Conservation (phyloP, 2,888 invertebrate species). For the Spodoptera littoralis region DNA sequence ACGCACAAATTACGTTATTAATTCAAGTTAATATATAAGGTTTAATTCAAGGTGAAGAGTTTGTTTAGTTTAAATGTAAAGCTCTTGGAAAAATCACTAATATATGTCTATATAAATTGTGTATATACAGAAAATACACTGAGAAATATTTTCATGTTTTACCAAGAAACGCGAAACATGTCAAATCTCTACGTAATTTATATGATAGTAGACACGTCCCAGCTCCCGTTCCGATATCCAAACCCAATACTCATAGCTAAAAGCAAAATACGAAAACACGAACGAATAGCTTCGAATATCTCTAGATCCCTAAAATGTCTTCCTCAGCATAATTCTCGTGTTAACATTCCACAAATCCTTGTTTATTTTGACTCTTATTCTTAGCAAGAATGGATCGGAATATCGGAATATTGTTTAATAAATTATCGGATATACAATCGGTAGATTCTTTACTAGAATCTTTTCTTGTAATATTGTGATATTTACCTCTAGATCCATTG, state of each 20-base stretch:
- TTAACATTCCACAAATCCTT: constrained; percentile 60
- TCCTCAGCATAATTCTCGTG: constrained; percentile 56
- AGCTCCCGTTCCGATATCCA: constrained; percentile 46
- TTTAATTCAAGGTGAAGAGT: too few species aligned
- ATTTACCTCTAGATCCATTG: constrained; percentile 55
- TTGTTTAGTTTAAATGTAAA: too few species aligned
- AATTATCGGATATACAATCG: constrained; percentile 45
- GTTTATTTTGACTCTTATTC: constrained; percentile 55
- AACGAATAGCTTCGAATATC: constrained; percentile 47
- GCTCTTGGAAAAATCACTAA: not conserved
- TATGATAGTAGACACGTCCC: constrained; percentile 50
- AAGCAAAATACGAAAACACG: constrained; percentile 53
- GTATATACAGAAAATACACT: too few species aligned
- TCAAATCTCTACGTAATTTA: constrained; percentile 57
- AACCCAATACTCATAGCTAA: constrained; percentile 46
- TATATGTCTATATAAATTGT: constrained; percentile 1
- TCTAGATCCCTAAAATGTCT: constrained; percentile 52
- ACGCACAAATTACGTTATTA: constrained; percentile 1
- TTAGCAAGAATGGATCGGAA: constrained; percentile 26
- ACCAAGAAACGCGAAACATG: not conserved
- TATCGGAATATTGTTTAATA: constrained; percentile 44
- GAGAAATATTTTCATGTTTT: too few species aligned
- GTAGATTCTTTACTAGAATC: constrained; percentile 40
- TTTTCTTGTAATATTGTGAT: constrained; percentile 33
- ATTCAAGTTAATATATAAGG: not conserved